phyloP scores from a whole-genome alignment of 2,797 vertebrate species.

The Catamblyrhynchus diadema region DNA sequence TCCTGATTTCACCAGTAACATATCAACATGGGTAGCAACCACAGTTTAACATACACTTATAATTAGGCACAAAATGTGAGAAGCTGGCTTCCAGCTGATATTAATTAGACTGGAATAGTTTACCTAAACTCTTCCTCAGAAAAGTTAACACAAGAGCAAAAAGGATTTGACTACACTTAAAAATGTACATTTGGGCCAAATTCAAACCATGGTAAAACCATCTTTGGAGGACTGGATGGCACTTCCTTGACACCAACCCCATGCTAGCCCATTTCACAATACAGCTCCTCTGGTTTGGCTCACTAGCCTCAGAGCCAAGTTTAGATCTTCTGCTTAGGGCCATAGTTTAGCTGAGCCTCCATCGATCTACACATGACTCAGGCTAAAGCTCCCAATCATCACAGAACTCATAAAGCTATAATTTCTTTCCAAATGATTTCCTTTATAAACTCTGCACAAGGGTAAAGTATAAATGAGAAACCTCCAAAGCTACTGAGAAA shows the following conservation, averaged over 20 bases:
- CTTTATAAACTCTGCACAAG: not conserved
- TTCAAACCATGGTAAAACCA: not conserved
- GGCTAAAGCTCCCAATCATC: not conserved
- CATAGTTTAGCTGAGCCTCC: not conserved
- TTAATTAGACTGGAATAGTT: conserved; percentile 50
- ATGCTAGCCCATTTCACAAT: not conserved
- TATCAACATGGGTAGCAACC: conserved; percentile 1
- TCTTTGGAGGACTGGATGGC: not conserved
- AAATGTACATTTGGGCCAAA: not conserved
- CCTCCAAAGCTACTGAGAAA: not conserved
- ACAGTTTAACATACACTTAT: conserved; percentile 18
- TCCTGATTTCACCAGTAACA: not conserved
- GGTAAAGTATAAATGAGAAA: not conserved
- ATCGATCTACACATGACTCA: not conserved
- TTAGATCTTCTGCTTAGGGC: not conserved
- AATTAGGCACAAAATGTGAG: conserved; percentile 55
- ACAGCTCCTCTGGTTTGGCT: not conserved
- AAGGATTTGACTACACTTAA: not conserved
- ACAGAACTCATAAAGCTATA: not conserved
- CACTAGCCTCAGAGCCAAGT: not conserved
- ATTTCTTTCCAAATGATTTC: not conserved
- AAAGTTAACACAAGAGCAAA: not conserved
- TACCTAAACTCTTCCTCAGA: conserved; percentile 52
- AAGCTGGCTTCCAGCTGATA: conserved; percentile 58
- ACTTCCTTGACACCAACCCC: not conserved